These are phyloP conservation scores for Copsychus sechellarum DNA, from an alignment of 2,113 vertebrate genomes.

Conservation along the genomic window DNA sequence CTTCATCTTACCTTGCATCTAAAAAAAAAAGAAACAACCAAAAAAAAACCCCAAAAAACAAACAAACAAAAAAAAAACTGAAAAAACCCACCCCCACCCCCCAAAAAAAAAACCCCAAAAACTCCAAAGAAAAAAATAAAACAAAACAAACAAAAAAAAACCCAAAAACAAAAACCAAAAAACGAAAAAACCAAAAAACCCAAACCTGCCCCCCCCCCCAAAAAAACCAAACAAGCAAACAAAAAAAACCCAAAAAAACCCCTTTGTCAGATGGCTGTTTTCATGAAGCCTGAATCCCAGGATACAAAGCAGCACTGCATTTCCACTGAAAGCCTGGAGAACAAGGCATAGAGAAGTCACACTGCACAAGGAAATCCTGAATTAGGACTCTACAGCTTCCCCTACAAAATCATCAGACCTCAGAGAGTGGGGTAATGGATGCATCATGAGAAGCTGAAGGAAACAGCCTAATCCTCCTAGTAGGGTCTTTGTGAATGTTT, in stretches of 20 bases:
- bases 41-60: neutral
- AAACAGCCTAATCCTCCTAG: neutral
- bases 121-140: too few species aligned
- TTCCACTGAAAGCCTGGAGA: neutral
- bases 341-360: neutral
- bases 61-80: neutral
- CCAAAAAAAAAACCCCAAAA: too few species aligned
- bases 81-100: too few species aligned
- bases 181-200: neutral
- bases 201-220: too few species aligned
- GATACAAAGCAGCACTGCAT: neutral
- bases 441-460: neutral
- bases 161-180: too few species aligned
- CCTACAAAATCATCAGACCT: neutral
- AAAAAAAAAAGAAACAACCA: neutral
- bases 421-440: neutral
- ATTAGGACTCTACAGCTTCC: neutral
- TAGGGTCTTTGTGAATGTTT: neutral
- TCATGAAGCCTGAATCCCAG: neutral
- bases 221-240: too few species aligned
- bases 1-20: neutral
- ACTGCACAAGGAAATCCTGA: rapidly evolving
- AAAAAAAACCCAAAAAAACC: neutral
- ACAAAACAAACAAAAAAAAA: neutral
- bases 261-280: neutral